Base-by-base conservation (phyloP, 2,113 vertebrate genomes). In the Ageneiosus marmoratus region DNA sequence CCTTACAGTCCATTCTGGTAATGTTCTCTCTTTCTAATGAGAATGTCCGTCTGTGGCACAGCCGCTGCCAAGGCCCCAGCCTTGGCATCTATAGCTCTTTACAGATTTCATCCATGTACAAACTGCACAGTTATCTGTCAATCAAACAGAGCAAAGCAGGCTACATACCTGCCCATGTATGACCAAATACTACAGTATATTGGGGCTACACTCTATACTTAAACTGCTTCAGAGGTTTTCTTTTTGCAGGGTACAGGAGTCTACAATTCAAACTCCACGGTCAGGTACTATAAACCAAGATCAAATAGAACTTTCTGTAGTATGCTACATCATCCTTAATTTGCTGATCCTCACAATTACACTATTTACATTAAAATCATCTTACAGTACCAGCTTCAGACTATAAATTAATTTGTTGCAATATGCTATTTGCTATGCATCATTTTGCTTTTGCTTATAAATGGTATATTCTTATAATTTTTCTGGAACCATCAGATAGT, bases 51-150 rank as follows among this genome's bases (percentile, higher is more conserved):
- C 70, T 83, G 73, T 79, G 79, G 63, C 53, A 77, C 48, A 67
- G 53, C 70, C 5, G 11, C 75, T 85, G 88, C 85, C 85, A 85
- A 85, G 78, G 69, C 83, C 84, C 80, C 79, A 77, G 55, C 48
- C 46, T 62, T 67, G 46, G 69, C 29, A 50, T 86, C 29, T 41
- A 46, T 62, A 84, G 76, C 37, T 55, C 48, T 67, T 65, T 67
- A 72, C 70, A 67, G 37, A 75, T 81, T 83, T 81, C 29, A 77
- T 82, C 32, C 60, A 73, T 56, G 55, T 34, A 50, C n/a, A n/a
- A n/a, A n/a, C 56, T 51, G n/a, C 77, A 80, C 63, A 82, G 22
- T 62, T 65, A 77, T 51, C 41, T 58, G 53, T 4, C 24, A 72
- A 62, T 76, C 56, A 48, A 74, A 75, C 48, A 53, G 48, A 34